Evolutionary conservation across 2,113 vertebrate genomes (phyloP).

Genomic region (Cyphomyrus plagiostoma): DNA sequence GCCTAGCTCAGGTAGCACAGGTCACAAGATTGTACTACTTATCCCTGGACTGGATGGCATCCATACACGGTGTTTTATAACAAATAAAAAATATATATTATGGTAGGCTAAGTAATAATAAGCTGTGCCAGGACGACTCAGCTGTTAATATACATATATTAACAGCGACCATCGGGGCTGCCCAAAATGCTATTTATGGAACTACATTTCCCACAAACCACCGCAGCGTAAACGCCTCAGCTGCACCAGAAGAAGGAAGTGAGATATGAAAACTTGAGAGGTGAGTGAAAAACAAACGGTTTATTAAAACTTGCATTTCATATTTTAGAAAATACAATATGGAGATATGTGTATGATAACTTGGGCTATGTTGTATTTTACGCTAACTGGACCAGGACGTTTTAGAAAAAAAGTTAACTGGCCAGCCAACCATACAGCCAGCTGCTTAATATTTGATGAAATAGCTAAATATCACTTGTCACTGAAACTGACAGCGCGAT

Average conservation of each 20-base stretch:
- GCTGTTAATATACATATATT: no score
- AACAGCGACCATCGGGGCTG: not conserved
- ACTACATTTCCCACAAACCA: not conserved
- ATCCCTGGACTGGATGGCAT: not conserved
- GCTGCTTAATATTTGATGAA: not conserved
- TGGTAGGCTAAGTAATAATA: not conserved
- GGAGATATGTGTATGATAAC: not conserved
- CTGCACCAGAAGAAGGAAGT: slow-evolving; percentile 3
- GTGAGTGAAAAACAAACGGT: not conserved
- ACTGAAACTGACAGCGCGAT: not conserved
- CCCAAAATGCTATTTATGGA: not conserved
- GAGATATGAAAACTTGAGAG: slow-evolving; percentile 8
- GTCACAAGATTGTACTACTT: not conserved
- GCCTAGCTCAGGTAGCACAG: not conserved
- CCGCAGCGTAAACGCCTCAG: not conserved
- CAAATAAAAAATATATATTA: not conserved
- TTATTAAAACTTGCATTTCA: not conserved
- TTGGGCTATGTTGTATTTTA: not conserved
- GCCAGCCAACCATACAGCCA: not conserved
- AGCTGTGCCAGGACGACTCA: no score
- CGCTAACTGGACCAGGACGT: not conserved
- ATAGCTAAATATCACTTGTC: not conserved
- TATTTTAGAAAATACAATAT: not conserved
- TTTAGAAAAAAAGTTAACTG: not conserved
- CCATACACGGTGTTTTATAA: not conserved